Conservation (phyloP, 2,888 invertebrate species). For the Andrena bucephala region DNA sequence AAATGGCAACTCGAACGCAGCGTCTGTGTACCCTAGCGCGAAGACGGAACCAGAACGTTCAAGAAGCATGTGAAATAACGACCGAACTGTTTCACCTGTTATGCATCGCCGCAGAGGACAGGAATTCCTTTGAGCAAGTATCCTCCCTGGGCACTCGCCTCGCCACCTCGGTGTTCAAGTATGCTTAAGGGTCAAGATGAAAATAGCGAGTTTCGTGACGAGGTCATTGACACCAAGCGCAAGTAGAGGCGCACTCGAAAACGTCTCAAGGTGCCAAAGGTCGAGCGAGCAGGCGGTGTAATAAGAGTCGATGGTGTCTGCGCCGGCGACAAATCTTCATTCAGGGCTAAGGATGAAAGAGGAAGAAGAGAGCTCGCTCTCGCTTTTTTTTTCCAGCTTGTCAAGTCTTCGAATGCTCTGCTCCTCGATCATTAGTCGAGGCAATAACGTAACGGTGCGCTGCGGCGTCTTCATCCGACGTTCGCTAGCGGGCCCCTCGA, state of each 20-base stretch:
- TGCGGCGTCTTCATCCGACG: background rate
- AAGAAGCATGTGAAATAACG: background rate
- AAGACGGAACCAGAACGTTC: background rate
- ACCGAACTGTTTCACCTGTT: constrained; percentile 1
- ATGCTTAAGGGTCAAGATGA: constrained; percentile 56
- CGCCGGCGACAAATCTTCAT: constrained; percentile 11
- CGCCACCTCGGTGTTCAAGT: constrained; percentile 38
- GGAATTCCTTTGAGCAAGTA: constrained; percentile 13
- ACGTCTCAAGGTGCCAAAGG: constrained; percentile 55
- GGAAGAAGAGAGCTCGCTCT: background rate
- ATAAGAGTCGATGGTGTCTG: constrained; percentile 48
- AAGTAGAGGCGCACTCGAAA: constrained; percentile 35
- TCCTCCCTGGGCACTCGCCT: constrained; percentile 48
- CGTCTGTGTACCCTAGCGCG: background rate
- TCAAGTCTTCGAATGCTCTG: background rate
- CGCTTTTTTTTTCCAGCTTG: background rate
- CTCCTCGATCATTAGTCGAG: too few relatives aligned
- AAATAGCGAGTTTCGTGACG: constrained; percentile 57
- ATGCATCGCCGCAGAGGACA: constrained; percentile 1
- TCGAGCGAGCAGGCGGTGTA: constrained; percentile 38
- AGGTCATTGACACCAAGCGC: constrained; percentile 57
- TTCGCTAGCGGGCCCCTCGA: background rate
- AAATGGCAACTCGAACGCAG: constrained; percentile 25
- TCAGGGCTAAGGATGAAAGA: background rate
- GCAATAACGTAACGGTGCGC: background rate